These are phyloP conservation scores for Trididemnum clinides DNA, from an alignment of 23 tunicate species.

Conservation along the genomic window DNA sequence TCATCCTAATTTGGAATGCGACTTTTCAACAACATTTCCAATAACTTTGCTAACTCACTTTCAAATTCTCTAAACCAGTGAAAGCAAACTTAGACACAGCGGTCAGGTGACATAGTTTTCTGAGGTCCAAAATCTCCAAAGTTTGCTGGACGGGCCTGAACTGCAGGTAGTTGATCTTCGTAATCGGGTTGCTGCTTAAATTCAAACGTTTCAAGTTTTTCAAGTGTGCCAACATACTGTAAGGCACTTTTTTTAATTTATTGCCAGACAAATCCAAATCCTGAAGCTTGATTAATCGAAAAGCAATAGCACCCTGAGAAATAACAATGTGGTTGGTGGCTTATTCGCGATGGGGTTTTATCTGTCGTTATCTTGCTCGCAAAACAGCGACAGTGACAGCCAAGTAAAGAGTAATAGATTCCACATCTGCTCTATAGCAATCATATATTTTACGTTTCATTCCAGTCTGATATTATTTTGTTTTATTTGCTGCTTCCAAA, in stretches of 20 bases:
- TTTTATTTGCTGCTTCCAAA: too few relatives aligned
- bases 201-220: not conserved
- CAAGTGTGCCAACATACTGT: not conserved
- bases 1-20: not conserved
- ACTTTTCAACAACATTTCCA: not conserved
- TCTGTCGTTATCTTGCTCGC: too few relatives aligned
- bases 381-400: too few relatives aligned
- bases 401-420: too few relatives aligned
- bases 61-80: not conserved
- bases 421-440: too few relatives aligned
- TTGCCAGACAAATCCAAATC: not conserved
- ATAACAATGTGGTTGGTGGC: not conserved
- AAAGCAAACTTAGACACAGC: not conserved
- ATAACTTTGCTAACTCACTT: not conserved
- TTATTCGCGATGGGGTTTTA: too few relatives aligned
- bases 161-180: not conserved
- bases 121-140: not conserved
- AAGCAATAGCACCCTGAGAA: not conserved
- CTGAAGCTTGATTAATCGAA: not conserved
- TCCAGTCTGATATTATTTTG: too few relatives aligned
- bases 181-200: not conserved
- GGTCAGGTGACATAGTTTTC: not conserved
- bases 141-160: not conserved
- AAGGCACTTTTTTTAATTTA: not conserved
- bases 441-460: too few relatives aligned